phyloP scores from a whole-genome alignment of 2,797 vertebrate species.

The Distichodus sexfasciatus region DNA sequence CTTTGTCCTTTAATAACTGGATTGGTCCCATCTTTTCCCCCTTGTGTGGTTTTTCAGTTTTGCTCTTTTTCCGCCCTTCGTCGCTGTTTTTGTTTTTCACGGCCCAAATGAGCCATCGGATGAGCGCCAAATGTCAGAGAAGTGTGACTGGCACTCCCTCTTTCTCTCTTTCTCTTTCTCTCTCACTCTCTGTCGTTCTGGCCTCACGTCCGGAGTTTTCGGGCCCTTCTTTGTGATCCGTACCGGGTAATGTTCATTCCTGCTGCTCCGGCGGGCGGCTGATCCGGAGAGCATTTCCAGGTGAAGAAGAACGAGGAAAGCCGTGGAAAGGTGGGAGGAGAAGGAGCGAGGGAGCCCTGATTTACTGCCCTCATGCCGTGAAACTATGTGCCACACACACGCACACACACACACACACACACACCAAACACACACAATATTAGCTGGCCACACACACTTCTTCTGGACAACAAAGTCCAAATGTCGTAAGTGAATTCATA shows the following conservation, averaged over 20 bases:
- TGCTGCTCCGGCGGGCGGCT: constrained; percentile 36
- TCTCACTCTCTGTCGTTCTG: constrained; percentile 26
- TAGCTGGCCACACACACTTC: background rate
- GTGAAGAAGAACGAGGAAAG: constrained; percentile 16
- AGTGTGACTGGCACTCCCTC: constrained; percentile 37
- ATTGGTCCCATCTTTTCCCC: constrained; percentile 27
- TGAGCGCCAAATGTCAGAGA: constrained; percentile 42
- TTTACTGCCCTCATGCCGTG: background rate
- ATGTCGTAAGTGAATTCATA: no score
- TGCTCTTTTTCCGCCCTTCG: constrained; percentile 33
- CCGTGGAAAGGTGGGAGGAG: background rate
- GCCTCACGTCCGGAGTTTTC: constrained; percentile 36
- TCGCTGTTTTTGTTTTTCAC: constrained; percentile 42
- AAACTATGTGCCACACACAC: constrained; percentile 3
- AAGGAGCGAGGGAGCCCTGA: background rate
- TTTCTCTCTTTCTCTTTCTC: background rate
- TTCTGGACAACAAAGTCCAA: no score
- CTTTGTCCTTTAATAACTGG: constrained; percentile 15
- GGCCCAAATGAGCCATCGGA: constrained; percentile 42
- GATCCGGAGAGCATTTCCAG: constrained; percentile 46
- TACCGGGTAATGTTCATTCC: constrained; percentile 45
- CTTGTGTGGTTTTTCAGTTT: constrained; percentile 24
- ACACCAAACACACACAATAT: no score
- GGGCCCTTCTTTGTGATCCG: constrained; percentile 41
- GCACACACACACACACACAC: background rate